A percentile compares a stretch with the other conserved stretches of the same genome.
Evolutionary conservation across 1,140 invertebrate genomes (phyloP).

Genomic region (Cotesia chilonis): DNA sequence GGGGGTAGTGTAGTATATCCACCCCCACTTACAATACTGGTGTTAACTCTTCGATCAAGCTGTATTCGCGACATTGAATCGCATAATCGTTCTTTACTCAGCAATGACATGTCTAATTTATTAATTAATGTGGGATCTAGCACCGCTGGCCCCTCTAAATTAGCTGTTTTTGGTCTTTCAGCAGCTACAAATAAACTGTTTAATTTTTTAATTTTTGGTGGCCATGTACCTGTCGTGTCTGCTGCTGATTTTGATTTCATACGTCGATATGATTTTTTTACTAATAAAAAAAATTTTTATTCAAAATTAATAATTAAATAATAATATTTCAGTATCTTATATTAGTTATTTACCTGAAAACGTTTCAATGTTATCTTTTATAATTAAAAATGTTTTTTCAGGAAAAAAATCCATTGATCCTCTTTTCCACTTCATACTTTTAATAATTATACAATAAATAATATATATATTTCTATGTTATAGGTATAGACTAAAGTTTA

Average conservation of each 20-base stretch:
- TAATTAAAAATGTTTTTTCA: slow-evolving; percentile 54
- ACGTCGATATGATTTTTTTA: slow-evolving; percentile 30
- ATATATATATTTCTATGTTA: too few species aligned
- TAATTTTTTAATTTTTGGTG: slow-evolving; percentile 55
- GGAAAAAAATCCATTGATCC: slow-evolving; percentile 46
- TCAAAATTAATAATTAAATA: slow-evolving; percentile 8
- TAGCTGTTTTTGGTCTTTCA: slow-evolving; percentile 68
- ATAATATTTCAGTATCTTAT: neutral
- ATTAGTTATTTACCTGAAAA: slow-evolving; percentile 43
- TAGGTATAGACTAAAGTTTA: too few species aligned
- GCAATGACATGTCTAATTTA: slow-evolving; percentile 71
- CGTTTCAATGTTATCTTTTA: slow-evolving; percentile 48
- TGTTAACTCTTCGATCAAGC: slow-evolving; percentile 31
- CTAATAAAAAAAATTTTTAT: slow-evolving; percentile 26
- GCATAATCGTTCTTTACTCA: slow-evolving; percentile 67
- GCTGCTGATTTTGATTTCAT: slow-evolving; percentile 45
- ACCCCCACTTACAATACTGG: slow-evolving; percentile 35
- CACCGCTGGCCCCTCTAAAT: slow-evolving; percentile 68
- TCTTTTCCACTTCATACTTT: slow-evolving; percentile 55
- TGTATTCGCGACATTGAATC: slow-evolving; percentile 54
- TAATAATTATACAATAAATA: neutral
- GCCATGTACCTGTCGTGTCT: slow-evolving; percentile 59
- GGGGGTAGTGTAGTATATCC: neutral
- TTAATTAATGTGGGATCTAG: slow-evolving; percentile 66
- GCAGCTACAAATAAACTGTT: slow-evolving; percentile 33